A percentile compares a stretch with the other conserved stretches of the same genome.
These are phyloP conservation scores for Drosophila anomalata DNA, from an alignment of 2,888 invertebrate genomes.

Conservation along the genomic window DNA sequence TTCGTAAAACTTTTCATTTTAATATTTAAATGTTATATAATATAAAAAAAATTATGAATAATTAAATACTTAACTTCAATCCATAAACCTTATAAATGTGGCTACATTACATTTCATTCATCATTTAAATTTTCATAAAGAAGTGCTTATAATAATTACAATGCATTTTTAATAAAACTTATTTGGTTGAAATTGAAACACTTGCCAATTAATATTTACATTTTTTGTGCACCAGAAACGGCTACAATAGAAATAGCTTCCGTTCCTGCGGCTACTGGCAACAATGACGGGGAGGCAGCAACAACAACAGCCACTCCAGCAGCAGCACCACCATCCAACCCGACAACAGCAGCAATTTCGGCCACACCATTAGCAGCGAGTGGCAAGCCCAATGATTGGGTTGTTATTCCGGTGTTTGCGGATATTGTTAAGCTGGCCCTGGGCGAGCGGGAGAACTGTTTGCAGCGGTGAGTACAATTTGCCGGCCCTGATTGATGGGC, in stretches of 20 bases:
- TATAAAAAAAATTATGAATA: too few relatives aligned
- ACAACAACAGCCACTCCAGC: conserved; percentile 25
- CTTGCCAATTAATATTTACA: not conserved
- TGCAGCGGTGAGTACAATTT: conserved; percentile 81
- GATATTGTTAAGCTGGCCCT: conserved; percentile 84
- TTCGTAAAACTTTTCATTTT: not conserved
- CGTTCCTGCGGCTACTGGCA: conserved; percentile 27
- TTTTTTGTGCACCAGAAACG: conserved; percentile 1
- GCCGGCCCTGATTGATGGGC: conserved; percentile 34
- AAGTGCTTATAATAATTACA: too few relatives aligned
- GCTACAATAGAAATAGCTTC: conserved; percentile 29
- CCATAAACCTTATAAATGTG: too few relatives aligned
- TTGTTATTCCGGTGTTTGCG: conserved; percentile 84
- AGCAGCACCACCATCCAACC: conserved; percentile 20
- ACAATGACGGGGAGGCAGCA: conserved; percentile 16
- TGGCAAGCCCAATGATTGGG: conserved; percentile 83
- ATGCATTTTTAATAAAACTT: not conserved
- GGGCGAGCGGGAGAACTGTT: conserved; percentile 83
- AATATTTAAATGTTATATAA: too few relatives aligned
- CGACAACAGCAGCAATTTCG: conserved; percentile 14
- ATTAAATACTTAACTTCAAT: too few relatives aligned
- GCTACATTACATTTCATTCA: too few relatives aligned
- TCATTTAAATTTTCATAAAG: too few relatives aligned
- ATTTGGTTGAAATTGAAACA: not conserved
- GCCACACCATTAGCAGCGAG: conserved; percentile 41